Percentiles rank a stretch among this genome's conserved stretches.
Evolutionary conservation across 2,888 invertebrate species (phyloP).

Genomic region (Sarcophaga caerulescens): DNA sequence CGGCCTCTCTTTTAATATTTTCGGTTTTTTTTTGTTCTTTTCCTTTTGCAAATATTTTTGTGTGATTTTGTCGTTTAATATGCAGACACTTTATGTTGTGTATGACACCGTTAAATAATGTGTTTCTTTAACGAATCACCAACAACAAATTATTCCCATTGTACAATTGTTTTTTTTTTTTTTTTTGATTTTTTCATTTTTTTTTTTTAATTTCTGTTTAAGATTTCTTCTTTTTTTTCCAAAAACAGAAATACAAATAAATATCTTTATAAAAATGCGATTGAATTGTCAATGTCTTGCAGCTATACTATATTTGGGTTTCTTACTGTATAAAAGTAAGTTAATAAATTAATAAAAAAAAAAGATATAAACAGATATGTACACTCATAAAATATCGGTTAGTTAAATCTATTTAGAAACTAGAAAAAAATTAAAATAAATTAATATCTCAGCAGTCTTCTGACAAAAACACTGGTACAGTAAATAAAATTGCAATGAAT

Average conservation of each 20-base stretch:
- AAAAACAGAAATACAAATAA: conserved; percentile 11
- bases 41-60: conserved; percentile 64
- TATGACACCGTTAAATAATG: conserved; percentile 67
- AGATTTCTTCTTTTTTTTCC: neutral
- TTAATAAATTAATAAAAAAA: conserved; percentile 55
- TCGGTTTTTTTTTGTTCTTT: conserved; percentile 2
- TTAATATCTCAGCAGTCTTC: no score
- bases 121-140: conserved; percentile 55
- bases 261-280: conserved; percentile 33
- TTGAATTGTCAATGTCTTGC: conserved; percentile 61
- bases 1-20: conserved; percentile 62
- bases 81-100: conserved; percentile 65
- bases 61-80: conserved; percentile 70
- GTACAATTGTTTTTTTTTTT: conserved; percentile 44
- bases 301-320: conserved; percentile 57
- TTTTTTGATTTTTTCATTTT: neutral
- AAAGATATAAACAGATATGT: neutral
- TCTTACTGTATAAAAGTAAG: conserved; percentile 39
- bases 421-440: neutral
- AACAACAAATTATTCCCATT: conserved; percentile 56
- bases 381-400: conserved; percentile 32
- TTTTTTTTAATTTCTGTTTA: conserved; percentile 2
- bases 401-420: neutral
- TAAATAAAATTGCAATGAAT: neutral
- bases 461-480: neutral